A percentile compares a stretch with the other conserved stretches of the same genome.
Conservation (phyloP, 2,888 invertebrate genomes). For the Eupelmus urozonus region DNA sequence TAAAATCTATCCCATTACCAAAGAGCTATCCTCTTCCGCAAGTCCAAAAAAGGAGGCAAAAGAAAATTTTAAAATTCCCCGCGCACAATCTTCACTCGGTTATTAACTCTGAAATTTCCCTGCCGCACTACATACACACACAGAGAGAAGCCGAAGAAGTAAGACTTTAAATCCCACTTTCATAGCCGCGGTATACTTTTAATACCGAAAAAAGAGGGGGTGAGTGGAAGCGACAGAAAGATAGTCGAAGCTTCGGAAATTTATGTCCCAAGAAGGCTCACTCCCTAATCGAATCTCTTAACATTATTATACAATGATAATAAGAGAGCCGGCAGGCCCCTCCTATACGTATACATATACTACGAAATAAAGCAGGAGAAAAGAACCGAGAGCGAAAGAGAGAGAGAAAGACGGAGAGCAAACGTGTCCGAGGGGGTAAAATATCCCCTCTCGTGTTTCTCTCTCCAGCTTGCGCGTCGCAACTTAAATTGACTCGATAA, state of each 20-base stretch:
- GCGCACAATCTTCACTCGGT: conserved; percentile 49
- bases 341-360: conserved; percentile 17
- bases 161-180: conserved; percentile 57
- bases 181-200: conserved; percentile 38
- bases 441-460: conserved; percentile 48
- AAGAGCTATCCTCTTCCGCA: too few relatives aligned
- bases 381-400: conserved; percentile 22
- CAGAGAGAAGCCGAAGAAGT: too few relatives aligned
- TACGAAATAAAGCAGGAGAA: conserved; percentile 30
- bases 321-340: conserved; percentile 39
- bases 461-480: conserved; percentile 65
- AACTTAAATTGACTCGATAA: conserved; percentile 78
- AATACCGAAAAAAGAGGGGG: conserved; percentile 36
- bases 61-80: conserved; percentile 45
- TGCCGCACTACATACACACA: conserved; percentile 3
- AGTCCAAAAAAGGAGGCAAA: not conserved
- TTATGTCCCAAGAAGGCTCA: conserved; percentile 51
- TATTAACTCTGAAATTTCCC: conserved; percentile 54
- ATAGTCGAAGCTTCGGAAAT: conserved; percentile 39
- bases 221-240: not conserved
- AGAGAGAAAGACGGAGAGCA: conserved; percentile 30
- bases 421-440: conserved; percentile 56
- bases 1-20: conserved; percentile 50
- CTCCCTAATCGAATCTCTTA: conserved; percentile 60
- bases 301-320: conserved; percentile 60